Evolutionary conservation across 2,888 invertebrate genomes (phyloP), one percentile per base, ranked within the genome.

Genomic region (Calliscelio sp.): DNA sequence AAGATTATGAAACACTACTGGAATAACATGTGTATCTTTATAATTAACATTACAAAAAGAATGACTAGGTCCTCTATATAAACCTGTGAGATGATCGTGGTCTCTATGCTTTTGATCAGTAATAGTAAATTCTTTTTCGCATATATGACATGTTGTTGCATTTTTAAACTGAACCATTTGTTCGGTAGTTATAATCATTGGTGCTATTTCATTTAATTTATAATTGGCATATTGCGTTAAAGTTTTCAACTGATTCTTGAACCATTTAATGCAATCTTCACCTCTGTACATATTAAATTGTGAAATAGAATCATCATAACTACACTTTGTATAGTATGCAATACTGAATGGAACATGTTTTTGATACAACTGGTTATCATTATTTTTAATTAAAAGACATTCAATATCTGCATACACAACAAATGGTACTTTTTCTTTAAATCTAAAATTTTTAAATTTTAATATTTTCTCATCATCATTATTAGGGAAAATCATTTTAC

Each of bases 21-120:
- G 92, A 38, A 93, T 87, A 20, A 86, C 84, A 35, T 86, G 79
- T 0, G 86, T 80, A 24, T 88, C 77, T 83, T 87, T 84, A 79
- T 83, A 92, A 70, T 90, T 89, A 25, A 93, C 44, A 85, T 92
- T 92, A 71, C 89, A 88, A 3, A n/a, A 20, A 0, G 73, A 24
- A 74, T 88, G 87, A 1, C 81, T 77, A 2, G 86, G 59, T 1
- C 88, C 86, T 24, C 84, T n/a, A 65, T 49, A 75, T 24, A 22
- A 22, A 44, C 77, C 74, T 10, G 71, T 71, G 0, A 83, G 24
- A 65, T 86, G 81, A 49, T 57, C 65, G 70, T 85, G 83, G 55
- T 86, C 78, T 1, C 57, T 16, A 22, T 71, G 38, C 25, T 61
- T 81, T 46, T 63, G 7, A 35, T 65, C 53, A 22, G 6, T 10